Conservation (phyloP, 2,113 vertebrate species). For the Cyanoderma ruficeps region DNA sequence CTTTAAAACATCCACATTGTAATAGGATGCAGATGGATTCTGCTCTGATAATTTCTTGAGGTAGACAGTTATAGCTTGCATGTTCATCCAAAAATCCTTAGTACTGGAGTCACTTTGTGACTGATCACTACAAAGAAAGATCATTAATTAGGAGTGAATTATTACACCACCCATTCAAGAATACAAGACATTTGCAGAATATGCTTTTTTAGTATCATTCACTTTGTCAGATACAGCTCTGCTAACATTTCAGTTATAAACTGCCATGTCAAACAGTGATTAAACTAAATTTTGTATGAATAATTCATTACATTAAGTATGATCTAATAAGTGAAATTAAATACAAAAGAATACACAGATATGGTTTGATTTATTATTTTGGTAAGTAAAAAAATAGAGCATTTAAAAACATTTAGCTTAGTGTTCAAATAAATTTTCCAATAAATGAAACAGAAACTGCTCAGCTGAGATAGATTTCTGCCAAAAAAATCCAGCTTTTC, state of each 20-base stretch:
- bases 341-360: not conserved
- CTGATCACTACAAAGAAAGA: slow-evolving; percentile 81
- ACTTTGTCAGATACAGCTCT: not conserved
- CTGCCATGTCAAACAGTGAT: not conserved
- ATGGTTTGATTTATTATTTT: not conserved
- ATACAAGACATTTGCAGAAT: not conserved
- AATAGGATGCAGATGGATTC: slow-evolving; percentile 93
- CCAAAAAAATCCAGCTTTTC: not conserved
- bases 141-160: not conserved
- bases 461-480: not conserved
- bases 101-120: slow-evolving; percentile 89
- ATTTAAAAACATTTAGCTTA: not conserved
- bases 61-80: slow-evolving; percentile 95
- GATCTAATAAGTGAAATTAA: not conserved
- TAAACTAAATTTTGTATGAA: not conserved
- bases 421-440: not conserved
- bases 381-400: not conserved
- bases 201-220: not conserved
- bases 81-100: slow-evolving; percentile 98
- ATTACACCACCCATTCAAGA: not conserved
- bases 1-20: slow-evolving; percentile 96
- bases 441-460: not conserved
- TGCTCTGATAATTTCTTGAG: slow-evolving; percentile 95
- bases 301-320: not conserved
- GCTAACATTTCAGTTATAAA: not conserved